A percentile compares a stretch with the other conserved stretches of the same genome.
Conservation (phyloP, 2,888 invertebrate species). For the Chalcosyrphus nemorum region DNA sequence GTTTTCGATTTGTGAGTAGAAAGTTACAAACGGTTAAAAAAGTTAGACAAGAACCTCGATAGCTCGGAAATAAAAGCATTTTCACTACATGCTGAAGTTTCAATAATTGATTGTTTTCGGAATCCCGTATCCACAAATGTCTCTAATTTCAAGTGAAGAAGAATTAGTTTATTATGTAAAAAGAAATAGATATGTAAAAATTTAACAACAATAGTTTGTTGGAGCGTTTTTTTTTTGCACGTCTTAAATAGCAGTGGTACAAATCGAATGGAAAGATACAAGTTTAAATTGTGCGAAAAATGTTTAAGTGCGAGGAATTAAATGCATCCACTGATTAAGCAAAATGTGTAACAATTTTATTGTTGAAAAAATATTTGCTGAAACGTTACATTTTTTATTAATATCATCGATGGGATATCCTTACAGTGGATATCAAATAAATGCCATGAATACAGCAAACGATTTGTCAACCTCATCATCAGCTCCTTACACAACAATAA, state of each 20-base stretch:
- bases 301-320: conserved; percentile 66
- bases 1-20: conserved; percentile 15
- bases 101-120: too few relatives aligned
- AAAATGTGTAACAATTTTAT: conserved; percentile 77
- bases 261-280: background rate
- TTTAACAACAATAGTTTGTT: background rate
- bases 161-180: too few relatives aligned
- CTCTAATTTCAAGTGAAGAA: too few relatives aligned
- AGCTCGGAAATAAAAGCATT: background rate
- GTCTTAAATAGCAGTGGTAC: background rate
- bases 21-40: background rate
- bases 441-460: conserved; percentile 67
- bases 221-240: background rate
- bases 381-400: conserved; percentile 76
- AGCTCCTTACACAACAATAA: conserved; percentile 56
- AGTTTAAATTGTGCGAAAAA: conserved; percentile 37
- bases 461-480: conserved; percentile 51
- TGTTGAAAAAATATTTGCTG: conserved; percentile 75
- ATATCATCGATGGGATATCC: conserved; percentile 75
- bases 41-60: background rate
- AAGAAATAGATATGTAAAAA: background rate
- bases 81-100: too few relatives aligned
- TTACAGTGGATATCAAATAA: conserved; percentile 74
- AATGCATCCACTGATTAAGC: conserved; percentile 74
- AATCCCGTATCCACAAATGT: too few relatives aligned